phyloP scores from a whole-genome alignment of 2,888 invertebrate species.

The Plebejus argus region DNA sequence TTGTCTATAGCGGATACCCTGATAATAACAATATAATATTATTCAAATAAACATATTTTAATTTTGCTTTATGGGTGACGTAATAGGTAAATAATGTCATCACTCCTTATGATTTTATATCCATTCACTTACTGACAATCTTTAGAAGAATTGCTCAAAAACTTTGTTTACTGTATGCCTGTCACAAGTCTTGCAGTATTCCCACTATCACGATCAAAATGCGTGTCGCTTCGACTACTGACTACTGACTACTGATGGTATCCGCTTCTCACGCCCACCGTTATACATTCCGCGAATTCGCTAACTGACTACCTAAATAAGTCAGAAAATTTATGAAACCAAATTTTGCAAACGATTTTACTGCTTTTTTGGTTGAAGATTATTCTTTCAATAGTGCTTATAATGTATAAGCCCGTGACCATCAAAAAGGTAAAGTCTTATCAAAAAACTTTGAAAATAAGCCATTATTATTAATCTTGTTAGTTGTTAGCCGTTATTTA shows the following conservation, averaged over 20 bases:
- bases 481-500: no score
- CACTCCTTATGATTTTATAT: no score
- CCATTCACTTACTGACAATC: neutral
- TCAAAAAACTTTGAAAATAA: no score
- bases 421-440: no score
- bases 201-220: neutral
- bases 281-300: neutral
- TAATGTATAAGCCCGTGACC: no score
- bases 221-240: neutral
- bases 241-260: neutral
- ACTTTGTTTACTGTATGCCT: neutral
- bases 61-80: no score
- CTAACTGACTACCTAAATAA: neutral
- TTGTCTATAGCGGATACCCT: no score
- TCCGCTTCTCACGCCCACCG: conserved; percentile 19
- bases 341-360: neutral
- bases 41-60: no score
- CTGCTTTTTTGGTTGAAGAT: neutral
- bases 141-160: neutral
- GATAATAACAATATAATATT: no score
- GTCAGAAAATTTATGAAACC: neutral
- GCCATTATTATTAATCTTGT: no score
- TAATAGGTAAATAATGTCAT: no score
- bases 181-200: neutral
- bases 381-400: no score